These are phyloP conservation scores for Oreochromis niloticus DNA, from an alignment of 2,113 vertebrate genomes.

Conservation along the genomic window DNA sequence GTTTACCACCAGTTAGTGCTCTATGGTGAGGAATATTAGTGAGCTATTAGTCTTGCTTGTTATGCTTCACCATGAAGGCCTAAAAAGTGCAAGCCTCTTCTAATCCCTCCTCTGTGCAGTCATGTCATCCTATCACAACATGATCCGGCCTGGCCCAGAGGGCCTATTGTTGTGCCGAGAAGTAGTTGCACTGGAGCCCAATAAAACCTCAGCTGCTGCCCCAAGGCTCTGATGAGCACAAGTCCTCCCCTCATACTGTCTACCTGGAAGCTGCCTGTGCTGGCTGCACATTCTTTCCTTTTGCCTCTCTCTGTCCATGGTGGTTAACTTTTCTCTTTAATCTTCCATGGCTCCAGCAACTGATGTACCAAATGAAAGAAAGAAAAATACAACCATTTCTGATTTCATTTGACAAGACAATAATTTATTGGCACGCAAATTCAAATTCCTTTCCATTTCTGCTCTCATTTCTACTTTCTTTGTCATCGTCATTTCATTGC, in stretches of 20 bases:
- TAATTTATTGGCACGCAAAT: background rate
- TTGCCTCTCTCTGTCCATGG: background rate
- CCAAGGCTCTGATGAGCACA: background rate
- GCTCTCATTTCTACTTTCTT: background rate
- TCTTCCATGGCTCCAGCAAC: background rate
- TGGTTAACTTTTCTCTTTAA: background rate
- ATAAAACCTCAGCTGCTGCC: conserved; percentile 2
- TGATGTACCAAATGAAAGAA: background rate
- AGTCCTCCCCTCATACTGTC: background rate
- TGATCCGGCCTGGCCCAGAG: conserved; percentile 15
- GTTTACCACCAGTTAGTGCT: background rate
- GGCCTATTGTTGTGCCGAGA: conserved; percentile 36
- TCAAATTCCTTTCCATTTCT: background rate
- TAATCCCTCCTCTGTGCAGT: conserved; percentile 38
- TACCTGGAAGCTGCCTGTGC: background rate
- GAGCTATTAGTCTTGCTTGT: background rate
- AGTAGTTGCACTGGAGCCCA: background rate
- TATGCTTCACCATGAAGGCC: conserved; percentile 5
- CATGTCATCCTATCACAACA: conserved; percentile 54
- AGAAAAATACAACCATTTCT: background rate
- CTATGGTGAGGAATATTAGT: background rate
- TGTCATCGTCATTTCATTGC: background rate
- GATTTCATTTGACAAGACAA: background rate
- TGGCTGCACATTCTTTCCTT: background rate
- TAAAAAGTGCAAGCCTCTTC: background rate